Base-by-base conservation (phyloP, 1,140 invertebrate genomes). In the Lucilia sericata region DNA sequence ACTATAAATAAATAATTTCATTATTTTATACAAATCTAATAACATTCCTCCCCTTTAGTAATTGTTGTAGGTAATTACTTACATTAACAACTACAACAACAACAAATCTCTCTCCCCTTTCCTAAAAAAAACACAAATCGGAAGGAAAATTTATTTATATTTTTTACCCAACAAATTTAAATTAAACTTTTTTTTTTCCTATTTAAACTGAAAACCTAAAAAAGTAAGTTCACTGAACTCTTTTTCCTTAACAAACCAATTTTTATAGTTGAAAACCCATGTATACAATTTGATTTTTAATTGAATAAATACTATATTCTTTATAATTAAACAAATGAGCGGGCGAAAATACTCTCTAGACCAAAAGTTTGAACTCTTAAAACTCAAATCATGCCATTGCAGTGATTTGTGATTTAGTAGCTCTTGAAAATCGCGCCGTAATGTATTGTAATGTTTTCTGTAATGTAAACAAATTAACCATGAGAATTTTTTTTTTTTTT, bases 1-100 rank as follows among this genome's bases (percentile, higher is more conserved):
- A 70, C 65, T 70, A 70, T 70, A 70, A 70, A 70, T 70, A 70
- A n/a, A n/a, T n/a, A 60, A 60, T 60, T 60, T 17, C 13, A n/a
- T 60, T 70, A 25, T 70, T 70, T 70, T 55, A 49, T 49, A 49
- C 49, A 9, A 49, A 49, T 14, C 49, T 55, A 55, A 55, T 14
- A 7, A 2, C 14, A 42, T 14, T 12, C 5, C 14, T 55, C 13
- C 51, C 51, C 12, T 55, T 8, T 55, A 14, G 51, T 55, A 5
- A 55, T 21, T 70, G 5, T 60, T 10, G 65, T 25, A 21, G 65
- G n/a, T 70, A 21, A 70, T 70, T 21, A 70, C 10, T 30, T 30
- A 30, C 25, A 30, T 2, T 3, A 30, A 30, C 25, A 30, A 30
- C 25, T 30, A 30, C 25, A 30, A 30, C 25, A 30, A 30, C 25